phyloP scores from a whole-genome alignment of 1,140 invertebrate genomes.

The Asbolus verrucosus region DNA sequence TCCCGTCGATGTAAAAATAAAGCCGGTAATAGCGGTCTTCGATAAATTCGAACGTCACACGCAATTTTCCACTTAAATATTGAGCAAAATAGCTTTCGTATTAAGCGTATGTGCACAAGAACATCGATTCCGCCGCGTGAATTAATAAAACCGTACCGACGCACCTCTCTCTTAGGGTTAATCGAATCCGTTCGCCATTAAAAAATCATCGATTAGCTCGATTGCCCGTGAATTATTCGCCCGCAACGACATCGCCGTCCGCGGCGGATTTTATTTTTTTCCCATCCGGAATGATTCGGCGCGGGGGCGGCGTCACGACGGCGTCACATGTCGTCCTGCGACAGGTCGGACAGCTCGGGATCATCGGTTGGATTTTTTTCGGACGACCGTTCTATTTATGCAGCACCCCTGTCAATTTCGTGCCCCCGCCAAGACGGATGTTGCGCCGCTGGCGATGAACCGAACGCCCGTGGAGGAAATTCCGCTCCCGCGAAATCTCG shows the following conservation, averaged over 20 bases:
- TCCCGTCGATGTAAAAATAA: conserved; percentile 16
- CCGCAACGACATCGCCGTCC: too few relatives aligned
- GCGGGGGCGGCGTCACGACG: too few relatives aligned
- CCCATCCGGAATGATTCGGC: too few relatives aligned
- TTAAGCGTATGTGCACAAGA: conserved; percentile 33
- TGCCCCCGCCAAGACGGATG: conserved; percentile 12
- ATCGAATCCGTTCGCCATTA: conserved; percentile 8
- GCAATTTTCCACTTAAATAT: conserved; percentile 53
- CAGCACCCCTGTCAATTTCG: conserved; percentile 14
- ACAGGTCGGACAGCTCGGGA: not conserved
- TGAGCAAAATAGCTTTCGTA: conserved; percentile 29
- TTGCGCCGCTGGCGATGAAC: too few relatives aligned
- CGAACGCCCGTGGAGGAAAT: too few relatives aligned
- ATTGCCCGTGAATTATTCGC: not conserved
- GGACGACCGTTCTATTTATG: conserved; percentile 15
- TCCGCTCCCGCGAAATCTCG: too few relatives aligned
- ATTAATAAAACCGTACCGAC: conserved; percentile 4
- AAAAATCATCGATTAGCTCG: conserved; percentile 13
- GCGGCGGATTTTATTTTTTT: not conserved
- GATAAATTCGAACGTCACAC: conserved; percentile 48
- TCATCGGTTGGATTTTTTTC: not conserved
- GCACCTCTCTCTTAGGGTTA: conserved; percentile 1
- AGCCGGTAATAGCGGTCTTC: conserved; percentile 14
- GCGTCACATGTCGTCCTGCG: not conserved
- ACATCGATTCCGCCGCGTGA: conserved; percentile 12